These are phyloP conservation scores for Drosophila chauvacae DNA, from an alignment of 1,140 invertebrate species.

Conservation along the genomic window DNA sequence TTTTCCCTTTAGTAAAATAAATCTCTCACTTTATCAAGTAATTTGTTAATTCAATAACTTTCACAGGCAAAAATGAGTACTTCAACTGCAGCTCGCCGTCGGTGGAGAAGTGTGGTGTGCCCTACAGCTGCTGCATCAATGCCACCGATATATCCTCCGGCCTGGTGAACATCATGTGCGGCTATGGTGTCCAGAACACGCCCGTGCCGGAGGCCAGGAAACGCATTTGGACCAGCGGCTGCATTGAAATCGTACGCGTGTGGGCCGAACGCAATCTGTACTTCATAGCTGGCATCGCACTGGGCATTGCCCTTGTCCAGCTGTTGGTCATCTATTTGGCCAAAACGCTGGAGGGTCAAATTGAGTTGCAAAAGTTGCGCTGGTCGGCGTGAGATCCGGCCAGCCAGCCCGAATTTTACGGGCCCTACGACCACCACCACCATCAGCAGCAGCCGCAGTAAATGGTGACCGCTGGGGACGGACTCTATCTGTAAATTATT, in stretches of 20 bases:
- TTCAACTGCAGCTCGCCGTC: conserved; percentile 96
- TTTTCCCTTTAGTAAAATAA: background rate
- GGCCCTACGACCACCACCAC: conserved; percentile 17
- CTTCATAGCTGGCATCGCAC: conserved; percentile 92
- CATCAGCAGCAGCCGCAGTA: background rate
- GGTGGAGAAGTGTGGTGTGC: conserved; percentile 95
- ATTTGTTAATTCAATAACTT: background rate
- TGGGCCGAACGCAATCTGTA: conserved; percentile 95
- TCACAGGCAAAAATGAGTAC: conserved; percentile 92
- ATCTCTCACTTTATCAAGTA: background rate
- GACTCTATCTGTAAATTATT: conserved; percentile 4
- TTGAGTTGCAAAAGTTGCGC: conserved; percentile 93
- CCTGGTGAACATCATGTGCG: conserved; percentile 96
- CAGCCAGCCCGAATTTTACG: conserved; percentile 27
- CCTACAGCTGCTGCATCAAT: conserved; percentile 97
- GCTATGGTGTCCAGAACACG: conserved; percentile 92
- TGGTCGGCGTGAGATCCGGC: conserved; percentile 85
- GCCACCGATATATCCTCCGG: conserved; percentile 94
- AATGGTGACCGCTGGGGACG: background rate
- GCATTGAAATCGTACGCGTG: conserved; percentile 93
- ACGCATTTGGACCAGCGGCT: conserved; percentile 95
- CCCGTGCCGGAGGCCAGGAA: conserved; percentile 93
- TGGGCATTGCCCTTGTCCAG: conserved; percentile 93
- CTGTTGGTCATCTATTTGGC: conserved; percentile 95
- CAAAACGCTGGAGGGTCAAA: conserved; percentile 95